Percentiles rank a stretch among this genome's conserved stretches.
phyloP scores from a whole-genome alignment of 2,113 vertebrate species.

The Synodontis membranacea region DNA sequence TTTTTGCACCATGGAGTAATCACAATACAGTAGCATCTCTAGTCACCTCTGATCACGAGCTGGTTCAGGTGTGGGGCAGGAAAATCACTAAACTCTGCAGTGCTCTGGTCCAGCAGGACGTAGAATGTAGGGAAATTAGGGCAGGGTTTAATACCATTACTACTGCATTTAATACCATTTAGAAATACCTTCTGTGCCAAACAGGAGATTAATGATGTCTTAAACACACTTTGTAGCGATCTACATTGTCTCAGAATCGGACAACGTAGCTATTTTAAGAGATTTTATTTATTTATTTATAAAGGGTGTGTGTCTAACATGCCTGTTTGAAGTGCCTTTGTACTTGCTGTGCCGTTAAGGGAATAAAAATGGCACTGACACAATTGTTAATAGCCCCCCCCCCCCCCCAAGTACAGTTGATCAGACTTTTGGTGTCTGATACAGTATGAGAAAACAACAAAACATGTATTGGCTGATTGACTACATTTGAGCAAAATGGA shows the following conservation, averaged over 20 bases:
- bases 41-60: background rate
- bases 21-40: background rate
- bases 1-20: too few species aligned
- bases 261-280: background rate
- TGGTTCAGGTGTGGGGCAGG: background rate
- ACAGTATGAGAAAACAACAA: background rate
- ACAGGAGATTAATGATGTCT: slow-evolving; percentile 4
- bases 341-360: background rate
- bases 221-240: slow-evolving; percentile 17
- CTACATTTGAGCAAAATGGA: background rate
- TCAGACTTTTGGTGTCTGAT: background rate
- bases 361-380: background rate
- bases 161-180: background rate
- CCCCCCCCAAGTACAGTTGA: background rate
- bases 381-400: background rate
- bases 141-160: background rate
- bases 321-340: background rate
- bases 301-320: background rate
- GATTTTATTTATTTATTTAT: background rate
- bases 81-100: background rate
- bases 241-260: background rate
- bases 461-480: background rate
- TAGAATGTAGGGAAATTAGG: background rate
- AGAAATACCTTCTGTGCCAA: background rate
- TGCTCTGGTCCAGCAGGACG: background rate